These are phyloP conservation scores for Clivina fossor DNA, from an alignment of 2,888 invertebrate genomes.

Conservation along the genomic window DNA sequence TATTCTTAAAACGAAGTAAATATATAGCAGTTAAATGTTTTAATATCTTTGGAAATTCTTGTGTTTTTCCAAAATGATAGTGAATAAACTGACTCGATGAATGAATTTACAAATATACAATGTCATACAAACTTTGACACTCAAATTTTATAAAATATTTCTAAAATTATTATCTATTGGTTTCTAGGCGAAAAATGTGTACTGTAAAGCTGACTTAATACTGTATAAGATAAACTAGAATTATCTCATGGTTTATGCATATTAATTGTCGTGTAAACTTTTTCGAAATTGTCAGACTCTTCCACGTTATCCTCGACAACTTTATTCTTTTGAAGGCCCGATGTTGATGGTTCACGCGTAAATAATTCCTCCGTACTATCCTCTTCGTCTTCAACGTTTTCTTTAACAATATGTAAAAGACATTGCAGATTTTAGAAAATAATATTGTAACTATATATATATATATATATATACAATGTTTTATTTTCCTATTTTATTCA, in stretches of 20 bases:
- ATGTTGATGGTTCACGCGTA: conserved; percentile 31
- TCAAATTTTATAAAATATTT: too few species aligned
- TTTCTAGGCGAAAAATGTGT: too few species aligned
- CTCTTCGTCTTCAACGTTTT: conserved; percentile 42
- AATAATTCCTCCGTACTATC: conserved; percentile 42
- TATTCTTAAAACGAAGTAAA: too few species aligned
- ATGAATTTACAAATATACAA: too few species aligned
- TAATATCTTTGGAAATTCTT: too few species aligned
- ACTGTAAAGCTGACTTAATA: too few species aligned
- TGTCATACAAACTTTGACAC: too few species aligned
- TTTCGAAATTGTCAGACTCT: conserved; percentile 24
- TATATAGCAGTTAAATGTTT: too few species aligned
- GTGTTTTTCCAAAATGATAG: too few species aligned
- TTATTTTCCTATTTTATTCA: background rate
- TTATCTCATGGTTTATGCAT: conserved; percentile 16
- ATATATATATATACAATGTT: background rate
- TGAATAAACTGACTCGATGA: too few species aligned
- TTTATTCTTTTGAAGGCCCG: conserved; percentile 18
- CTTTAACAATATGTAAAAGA: conserved; percentile 18
- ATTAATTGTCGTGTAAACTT: conserved; percentile 31
- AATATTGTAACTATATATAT: background rate
- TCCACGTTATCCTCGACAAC: background rate
- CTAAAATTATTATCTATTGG: background rate
- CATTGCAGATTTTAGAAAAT: background rate
- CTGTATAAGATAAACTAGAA: too few species aligned